Conservation (phyloP, 2,113 vertebrate genomes). For the Rafetus swinhoei region DNA sequence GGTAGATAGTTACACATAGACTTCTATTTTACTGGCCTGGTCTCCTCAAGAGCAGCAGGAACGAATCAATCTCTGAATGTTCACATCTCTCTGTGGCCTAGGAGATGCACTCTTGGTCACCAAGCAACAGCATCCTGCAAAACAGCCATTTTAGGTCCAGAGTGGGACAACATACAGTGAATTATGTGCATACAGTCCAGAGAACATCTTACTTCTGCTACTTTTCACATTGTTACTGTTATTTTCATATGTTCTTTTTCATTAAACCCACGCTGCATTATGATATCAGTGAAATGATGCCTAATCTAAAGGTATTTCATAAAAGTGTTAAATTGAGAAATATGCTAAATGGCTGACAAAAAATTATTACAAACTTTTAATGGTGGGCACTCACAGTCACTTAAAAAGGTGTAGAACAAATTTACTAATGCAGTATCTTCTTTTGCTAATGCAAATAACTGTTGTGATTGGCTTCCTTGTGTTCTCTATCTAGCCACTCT, state of each 20-base stretch:
- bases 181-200: background rate
- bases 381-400: background rate
- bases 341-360: conserved; percentile 1
- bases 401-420: background rate
- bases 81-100: conserved; percentile 71
- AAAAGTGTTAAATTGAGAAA: conserved; percentile 21
- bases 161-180: conserved; percentile 34
- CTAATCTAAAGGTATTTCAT: background rate
- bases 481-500: conserved; percentile 1
- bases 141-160: conserved; percentile 80
- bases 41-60: conserved; percentile 61
- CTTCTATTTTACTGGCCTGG: conserved; percentile 56
- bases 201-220: conserved; percentile 10
- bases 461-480: conserved; percentile 7
- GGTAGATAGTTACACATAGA: conserved; percentile 24
- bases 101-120: conserved; percentile 80
- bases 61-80: conserved; percentile 66
- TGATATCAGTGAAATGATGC: conserved; percentile 7
- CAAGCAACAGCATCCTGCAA: conserved; percentile 78
- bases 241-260: background rate
- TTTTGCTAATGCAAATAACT: background rate
- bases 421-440: background rate
- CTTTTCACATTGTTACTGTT: background rate
- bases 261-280: background rate
- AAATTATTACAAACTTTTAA: background rate